phyloP scores from a whole-genome alignment of 2,888 invertebrate species.

The Hirtodrosophila histrioides region DNA sequence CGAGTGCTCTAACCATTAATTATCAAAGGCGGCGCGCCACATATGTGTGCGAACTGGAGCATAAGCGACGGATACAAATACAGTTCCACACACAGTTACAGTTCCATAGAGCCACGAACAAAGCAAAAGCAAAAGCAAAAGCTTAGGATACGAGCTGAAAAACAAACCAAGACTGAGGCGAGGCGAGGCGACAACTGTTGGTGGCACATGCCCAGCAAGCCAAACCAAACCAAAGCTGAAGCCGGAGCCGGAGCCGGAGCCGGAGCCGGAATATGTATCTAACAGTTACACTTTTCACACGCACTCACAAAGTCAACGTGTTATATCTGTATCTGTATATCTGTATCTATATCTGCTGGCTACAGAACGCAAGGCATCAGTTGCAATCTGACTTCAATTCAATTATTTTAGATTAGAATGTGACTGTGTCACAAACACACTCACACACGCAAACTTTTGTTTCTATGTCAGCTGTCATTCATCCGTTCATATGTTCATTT shows the following conservation, averaged over 20 bases:
- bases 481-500: slow-evolving; percentile 69
- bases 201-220: slow-evolving; percentile 44
- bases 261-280: slow-evolving; percentile 36
- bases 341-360: slow-evolving; percentile 36
- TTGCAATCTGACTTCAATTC: slow-evolving; percentile 81
- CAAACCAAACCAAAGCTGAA: neutral
- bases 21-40: slow-evolving; percentile 46
- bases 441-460: slow-evolving; percentile 53
- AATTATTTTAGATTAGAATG: slow-evolving; percentile 81
- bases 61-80: slow-evolving; percentile 10
- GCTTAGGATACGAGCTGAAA: slow-evolving; percentile 26
- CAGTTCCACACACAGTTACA: slow-evolving; percentile 9
- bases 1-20: slow-evolving; percentile 66
- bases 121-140: slow-evolving; percentile 6
- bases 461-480: slow-evolving; percentile 80
- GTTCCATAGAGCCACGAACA: slow-evolving; percentile 27
- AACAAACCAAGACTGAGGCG: slow-evolving; percentile 11
- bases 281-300: slow-evolving; percentile 54
- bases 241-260: neutral
- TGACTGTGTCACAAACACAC: slow-evolving; percentile 71
- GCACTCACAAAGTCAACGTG: slow-evolving; percentile 27
- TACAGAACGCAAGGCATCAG: slow-evolving; percentile 65
- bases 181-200: slow-evolving; percentile 37
- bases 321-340: slow-evolving; percentile 23
- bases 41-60: slow-evolving; percentile 46